Evolutionary conservation across 2,113 vertebrate species (phyloP).

Genomic region (Pterophyllum scalare): DNA sequence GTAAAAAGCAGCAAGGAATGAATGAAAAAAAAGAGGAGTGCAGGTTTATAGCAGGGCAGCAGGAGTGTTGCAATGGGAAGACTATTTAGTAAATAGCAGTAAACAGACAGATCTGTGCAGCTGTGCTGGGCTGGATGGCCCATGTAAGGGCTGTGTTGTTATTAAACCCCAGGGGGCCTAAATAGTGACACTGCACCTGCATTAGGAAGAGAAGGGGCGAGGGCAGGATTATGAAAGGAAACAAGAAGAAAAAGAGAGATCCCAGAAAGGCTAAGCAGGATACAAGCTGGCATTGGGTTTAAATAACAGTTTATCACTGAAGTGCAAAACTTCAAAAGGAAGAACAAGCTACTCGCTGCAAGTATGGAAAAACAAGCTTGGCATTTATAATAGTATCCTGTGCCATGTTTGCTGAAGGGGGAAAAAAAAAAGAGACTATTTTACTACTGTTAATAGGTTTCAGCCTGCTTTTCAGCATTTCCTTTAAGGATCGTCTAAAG

Average conservation of each 20-base stretch:
- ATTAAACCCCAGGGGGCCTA: constrained; percentile 74
- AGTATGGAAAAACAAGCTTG: constrained; percentile 55
- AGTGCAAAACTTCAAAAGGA: constrained; percentile 70
- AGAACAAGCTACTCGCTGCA: constrained; percentile 43
- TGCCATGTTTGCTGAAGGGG: constrained; percentile 46
- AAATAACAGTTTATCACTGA: constrained; percentile 65
- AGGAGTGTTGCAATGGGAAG: constrained; percentile 75
- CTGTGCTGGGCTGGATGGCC: constrained; percentile 73
- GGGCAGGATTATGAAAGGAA: constrained; percentile 46
- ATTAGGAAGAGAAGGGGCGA: constrained; percentile 45
- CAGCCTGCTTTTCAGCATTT: constrained; percentile 36
- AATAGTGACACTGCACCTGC: constrained; percentile 76
- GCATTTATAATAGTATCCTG: constrained; percentile 51
- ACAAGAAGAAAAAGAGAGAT: constrained; percentile 41
- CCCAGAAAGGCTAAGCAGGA: constrained; percentile 49
- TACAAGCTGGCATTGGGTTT: constrained; percentile 53
- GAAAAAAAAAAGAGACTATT: not conserved
- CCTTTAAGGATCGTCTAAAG: constrained; percentile 17
- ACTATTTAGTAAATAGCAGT: constrained; percentile 81
- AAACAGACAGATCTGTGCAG: constrained; percentile 80
- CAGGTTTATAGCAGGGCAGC: constrained; percentile 70
- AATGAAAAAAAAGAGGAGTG: constrained; percentile 44
- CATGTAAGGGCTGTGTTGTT: constrained; percentile 72
- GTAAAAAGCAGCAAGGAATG: constrained; percentile 45
- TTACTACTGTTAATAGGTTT: constrained; percentile 56